phyloP scores from a whole-genome alignment of 2,113 vertebrate species.

The Oenanthe oenanthe region DNA sequence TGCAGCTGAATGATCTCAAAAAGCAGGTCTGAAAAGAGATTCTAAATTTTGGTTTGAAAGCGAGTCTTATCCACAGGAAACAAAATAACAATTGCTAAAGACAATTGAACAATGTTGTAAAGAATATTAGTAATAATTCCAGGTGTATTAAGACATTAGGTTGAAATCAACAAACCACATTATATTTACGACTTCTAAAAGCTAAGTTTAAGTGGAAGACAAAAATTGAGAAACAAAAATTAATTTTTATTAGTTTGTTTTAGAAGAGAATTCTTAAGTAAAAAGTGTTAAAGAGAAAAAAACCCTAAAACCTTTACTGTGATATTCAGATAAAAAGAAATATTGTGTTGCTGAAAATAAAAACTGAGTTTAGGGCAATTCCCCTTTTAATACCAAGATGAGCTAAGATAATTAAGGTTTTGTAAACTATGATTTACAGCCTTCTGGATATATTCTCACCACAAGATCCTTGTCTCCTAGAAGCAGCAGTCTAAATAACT shows the following conservation, averaged over 20 bases:
- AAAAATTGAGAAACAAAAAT: neutral
- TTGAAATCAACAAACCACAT: neutral
- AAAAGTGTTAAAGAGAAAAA: neutral
- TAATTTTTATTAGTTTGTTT: neutral
- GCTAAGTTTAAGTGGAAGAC: neutral
- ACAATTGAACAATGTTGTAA: neutral
- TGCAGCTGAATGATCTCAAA: neutral
- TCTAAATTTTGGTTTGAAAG: neutral
- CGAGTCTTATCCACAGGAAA: neutral
- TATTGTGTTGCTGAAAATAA: neutral
- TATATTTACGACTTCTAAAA: neutral
- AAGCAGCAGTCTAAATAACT: neutral
- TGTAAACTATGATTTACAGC: neutral
- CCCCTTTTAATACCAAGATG: neutral
- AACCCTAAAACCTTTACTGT: rapidly evolving
- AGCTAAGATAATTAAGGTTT: constrained; percentile 6
- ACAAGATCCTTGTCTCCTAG: constrained; percentile 30
- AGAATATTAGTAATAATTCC: neutral
- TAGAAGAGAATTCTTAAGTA: neutral
- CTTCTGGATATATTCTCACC: constrained; percentile 28
- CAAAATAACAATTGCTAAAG: neutral
- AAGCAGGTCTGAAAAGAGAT: neutral
- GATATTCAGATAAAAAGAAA: neutral
- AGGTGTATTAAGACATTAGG: neutral
- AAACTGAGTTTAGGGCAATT: neutral